Conservation (phyloP, 2,888 invertebrate species). For the Ectemnius continuus region DNA sequence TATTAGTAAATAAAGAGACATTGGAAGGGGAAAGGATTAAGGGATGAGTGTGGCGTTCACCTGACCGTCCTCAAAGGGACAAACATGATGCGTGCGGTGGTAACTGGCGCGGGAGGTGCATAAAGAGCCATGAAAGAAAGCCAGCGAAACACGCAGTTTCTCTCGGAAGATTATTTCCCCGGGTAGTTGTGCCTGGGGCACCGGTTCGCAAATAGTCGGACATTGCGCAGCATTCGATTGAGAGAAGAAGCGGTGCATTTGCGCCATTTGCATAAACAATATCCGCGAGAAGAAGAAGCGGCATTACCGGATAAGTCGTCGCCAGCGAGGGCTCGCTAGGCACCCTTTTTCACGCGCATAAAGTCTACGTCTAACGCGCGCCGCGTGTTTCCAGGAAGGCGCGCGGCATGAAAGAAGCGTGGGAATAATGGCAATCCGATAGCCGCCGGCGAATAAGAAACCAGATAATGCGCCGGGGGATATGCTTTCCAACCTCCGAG, state of each 20-base stretch:
- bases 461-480: neutral
- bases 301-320: conserved; percentile 18
- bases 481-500: neutral
- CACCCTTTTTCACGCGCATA: conserved; percentile 19
- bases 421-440: conserved; percentile 31
- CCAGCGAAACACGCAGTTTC: neutral
- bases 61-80: too few species aligned
- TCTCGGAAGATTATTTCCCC: conserved; percentile 3
- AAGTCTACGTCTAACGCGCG: conserved; percentile 14
- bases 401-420: conserved; percentile 30
- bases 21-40: too few species aligned
- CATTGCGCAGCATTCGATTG: neutral
- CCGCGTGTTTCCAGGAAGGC: conserved; percentile 19
- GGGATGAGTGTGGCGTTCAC: too few species aligned
- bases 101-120: too few species aligned
- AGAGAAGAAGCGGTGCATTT: neutral
- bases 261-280: conserved; percentile 31
- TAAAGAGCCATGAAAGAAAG: too few species aligned
- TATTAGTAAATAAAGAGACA: too few species aligned
- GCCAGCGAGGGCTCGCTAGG: conserved; percentile 13
- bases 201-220: neutral
- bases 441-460: neutral
- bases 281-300: conserved; percentile 7
- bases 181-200: neutral
- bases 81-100: too few species aligned